Evolutionary conservation across 2,888 invertebrate species (phyloP).

Genomic region (Stenodera caucasica): DNA sequence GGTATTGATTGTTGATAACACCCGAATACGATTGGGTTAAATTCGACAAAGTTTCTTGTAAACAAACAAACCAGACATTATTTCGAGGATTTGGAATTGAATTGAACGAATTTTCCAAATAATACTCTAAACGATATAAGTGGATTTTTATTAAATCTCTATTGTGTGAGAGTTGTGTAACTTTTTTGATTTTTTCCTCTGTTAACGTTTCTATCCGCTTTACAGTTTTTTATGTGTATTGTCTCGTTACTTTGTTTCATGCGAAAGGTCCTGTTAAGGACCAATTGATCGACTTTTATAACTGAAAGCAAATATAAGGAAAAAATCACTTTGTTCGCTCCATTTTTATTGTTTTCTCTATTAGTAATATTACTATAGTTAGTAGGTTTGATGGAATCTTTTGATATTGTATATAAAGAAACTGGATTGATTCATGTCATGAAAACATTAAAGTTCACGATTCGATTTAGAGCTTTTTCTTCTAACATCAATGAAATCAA

Average conservation of each 20-base stretch:
- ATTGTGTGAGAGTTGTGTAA: not conserved
- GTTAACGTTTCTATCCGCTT: not conserved
- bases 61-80: slow-evolving; percentile 11
- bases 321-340: not conserved
- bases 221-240: not conserved
- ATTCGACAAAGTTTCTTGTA: slow-evolving; percentile 16
- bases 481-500: not conserved
- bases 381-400: slow-evolving; percentile 4
- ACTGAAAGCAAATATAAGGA: not conserved
- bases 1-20: no score
- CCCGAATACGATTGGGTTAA: slow-evolving; percentile 12
- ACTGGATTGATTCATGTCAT: slow-evolving; percentile 7
- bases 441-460: slow-evolving; percentile 9
- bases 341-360: not conserved
- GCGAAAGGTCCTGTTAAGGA: not conserved
- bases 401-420: not conserved
- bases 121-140: slow-evolving; percentile 14
- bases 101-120: slow-evolving; percentile 11
- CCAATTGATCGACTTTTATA: slow-evolving; percentile 8
- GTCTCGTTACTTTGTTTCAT: not conserved
- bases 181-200: slow-evolving; percentile 11
- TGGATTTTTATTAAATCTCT: slow-evolving; percentile 18
- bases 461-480: slow-evolving; percentile 7
- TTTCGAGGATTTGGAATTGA: slow-evolving; percentile 18
- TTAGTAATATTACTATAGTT: not conserved